Evolutionary conservation across 30 jellyfish, hydroid and myxozoan species (phyloP), one percentile per base, ranked within the genome.

Genomic region (Mastigias papua): DNA sequence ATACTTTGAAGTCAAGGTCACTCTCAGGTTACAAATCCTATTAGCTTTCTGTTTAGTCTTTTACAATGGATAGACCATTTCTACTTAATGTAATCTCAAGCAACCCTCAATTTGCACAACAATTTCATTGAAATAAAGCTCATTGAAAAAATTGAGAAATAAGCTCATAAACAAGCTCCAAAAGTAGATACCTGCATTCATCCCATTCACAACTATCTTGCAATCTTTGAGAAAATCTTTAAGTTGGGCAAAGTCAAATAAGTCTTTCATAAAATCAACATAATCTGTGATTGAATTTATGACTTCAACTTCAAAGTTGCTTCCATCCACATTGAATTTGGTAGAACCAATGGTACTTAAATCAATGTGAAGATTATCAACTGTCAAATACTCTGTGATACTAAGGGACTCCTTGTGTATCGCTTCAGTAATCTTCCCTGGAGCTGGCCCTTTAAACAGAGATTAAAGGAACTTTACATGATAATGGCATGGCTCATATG

Each of bases 391-490:
- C 20, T 75, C 89, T n/a, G 30, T 63, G 1, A 95, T 50, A 21
- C 73, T 62, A 21, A 37, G 32, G 1, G 99, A 37, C 33, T 78
- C 92, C 22, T 86, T 70, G 63, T 35, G 78, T 1, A 95, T 95
- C 62, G 75, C 80, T 22, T 65, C 76, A 0, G 99, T 95, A 22
- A 89, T 68, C 77, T 72, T 69, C 69, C 80, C 98, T 25, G 97
- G 97, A 25, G 99, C 99, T 20, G 97, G 97, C 0, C 99, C 99
- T 95, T 5, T 37, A 11, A 37, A 37, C 5, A 37, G n/a, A n/a
- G n/a, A n/a, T n/a, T n/a, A n/a, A n/a, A n/a, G n/a, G n/a, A n/a
- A n/a, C n/a, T n/a, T n/a, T n/a, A n/a, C n/a, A n/a, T n/a, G n/a
- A n/a, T n/a, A n/a, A n/a, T n/a, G n/a, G n/a, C n/a, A n/a, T n/a